phyloP scores from a whole-genome alignment of 1,140 invertebrate genomes.

The Sminthurinus signatus region DNA sequence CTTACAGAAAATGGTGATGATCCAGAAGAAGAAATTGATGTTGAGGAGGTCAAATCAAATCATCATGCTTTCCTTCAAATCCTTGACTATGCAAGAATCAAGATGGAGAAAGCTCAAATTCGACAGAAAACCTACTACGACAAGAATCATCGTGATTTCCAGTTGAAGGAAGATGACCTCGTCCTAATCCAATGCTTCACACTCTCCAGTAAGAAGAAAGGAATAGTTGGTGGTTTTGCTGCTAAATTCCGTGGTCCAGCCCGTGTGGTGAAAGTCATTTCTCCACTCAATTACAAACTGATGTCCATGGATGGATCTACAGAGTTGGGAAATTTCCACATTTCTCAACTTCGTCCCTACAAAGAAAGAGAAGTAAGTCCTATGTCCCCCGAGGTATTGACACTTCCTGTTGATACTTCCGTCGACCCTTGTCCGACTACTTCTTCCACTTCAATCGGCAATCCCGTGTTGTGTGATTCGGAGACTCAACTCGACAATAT shows the following conservation, averaged over 20 bases:
- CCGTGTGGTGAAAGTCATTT: background rate
- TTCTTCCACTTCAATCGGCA: too few relatives aligned
- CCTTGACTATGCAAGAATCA: background rate
- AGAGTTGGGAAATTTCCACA: background rate
- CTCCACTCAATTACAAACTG: background rate
- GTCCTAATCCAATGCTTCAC: background rate
- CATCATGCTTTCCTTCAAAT: background rate
- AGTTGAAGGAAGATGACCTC: background rate
- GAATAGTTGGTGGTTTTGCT: constrained; percentile 1
- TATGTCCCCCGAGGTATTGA: too few relatives aligned
- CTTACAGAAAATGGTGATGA: background rate
- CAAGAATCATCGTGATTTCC: background rate
- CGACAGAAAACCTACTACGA: background rate
- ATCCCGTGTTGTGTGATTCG: too few relatives aligned
- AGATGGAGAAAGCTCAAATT: background rate
- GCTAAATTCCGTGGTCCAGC: background rate
- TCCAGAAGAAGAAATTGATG: background rate
- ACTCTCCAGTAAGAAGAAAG: background rate
- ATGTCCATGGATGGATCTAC: background rate
- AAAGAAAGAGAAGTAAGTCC: too few relatives aligned
- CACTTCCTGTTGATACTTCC: too few relatives aligned
- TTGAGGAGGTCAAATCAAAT: background rate
- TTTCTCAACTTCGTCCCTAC: background rate
- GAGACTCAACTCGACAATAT: too few relatives aligned
- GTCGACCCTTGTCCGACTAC: too few relatives aligned